Evolutionary conservation across 30 jellyfish, hydroid and myxozoan species (phyloP).

Genomic region (Nemopilema nomurai): DNA sequence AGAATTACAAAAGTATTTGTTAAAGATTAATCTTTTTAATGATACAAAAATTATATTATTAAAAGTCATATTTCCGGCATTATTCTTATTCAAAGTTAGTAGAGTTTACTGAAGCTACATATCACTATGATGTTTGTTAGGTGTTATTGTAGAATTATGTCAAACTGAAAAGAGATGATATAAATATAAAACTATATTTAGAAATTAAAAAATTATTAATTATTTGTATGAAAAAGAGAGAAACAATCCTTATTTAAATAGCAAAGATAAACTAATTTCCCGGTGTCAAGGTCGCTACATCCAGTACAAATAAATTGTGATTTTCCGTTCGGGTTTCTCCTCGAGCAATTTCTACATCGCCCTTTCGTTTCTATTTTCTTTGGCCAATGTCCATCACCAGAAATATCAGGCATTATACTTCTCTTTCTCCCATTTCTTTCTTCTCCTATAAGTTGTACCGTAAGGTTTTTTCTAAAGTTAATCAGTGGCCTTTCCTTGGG

Average conservation of each 20-base stretch:
- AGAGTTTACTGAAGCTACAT: neutral
- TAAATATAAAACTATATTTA: neutral
- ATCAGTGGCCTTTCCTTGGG: neutral
- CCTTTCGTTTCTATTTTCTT: conserved; percentile 20
- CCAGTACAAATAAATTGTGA: conserved; percentile 21
- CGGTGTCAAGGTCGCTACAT: conserved; percentile 14
- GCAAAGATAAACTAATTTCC: conserved; percentile 1
- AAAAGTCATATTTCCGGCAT: neutral
- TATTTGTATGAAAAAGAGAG: neutral
- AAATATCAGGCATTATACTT: neutral
- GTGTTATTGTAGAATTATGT: neutral
- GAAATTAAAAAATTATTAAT: neutral
- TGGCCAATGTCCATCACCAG: conserved; percentile 30
- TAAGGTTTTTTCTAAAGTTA: conserved; percentile 3
- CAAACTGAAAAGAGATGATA: neutral
- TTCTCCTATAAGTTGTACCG: conserved; percentile 18
- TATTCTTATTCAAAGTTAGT: neutral
- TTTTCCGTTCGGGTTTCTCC: neutral
- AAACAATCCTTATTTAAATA: conserved; percentile 7
- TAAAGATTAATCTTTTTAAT: neutral
- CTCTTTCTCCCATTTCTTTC: conserved; percentile 5
- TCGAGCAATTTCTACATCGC: conserved; percentile 9
- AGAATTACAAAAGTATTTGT: neutral
- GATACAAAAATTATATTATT: neutral
- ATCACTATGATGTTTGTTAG: neutral